Conservation (phyloP, 1,140 invertebrate species). For the Forficula auricularia region DNA sequence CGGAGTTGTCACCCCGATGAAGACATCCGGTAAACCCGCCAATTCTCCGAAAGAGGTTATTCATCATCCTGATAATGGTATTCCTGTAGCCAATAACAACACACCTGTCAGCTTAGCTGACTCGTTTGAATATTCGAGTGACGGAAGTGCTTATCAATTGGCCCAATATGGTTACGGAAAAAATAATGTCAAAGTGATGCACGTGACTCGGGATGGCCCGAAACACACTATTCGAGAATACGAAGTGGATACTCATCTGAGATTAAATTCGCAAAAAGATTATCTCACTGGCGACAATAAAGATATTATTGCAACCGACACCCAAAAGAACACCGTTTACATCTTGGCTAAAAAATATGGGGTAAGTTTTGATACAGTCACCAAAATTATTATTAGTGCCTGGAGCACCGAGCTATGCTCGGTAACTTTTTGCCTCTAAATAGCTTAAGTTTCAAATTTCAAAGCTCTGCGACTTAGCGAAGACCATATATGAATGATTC, state of each 20-base stretch:
- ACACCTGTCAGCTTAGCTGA: too few relatives aligned
- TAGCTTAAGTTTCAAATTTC: too few relatives aligned
- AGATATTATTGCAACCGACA: conserved; percentile 60
- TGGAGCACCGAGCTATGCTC: too few relatives aligned
- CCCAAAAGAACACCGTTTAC: conserved; percentile 69
- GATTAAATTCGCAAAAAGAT: conserved; percentile 45
- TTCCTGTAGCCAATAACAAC: too few relatives aligned
- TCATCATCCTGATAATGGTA: too few relatives aligned
- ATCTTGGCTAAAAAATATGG: conserved; percentile 56
- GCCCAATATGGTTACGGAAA: conserved; percentile 54
- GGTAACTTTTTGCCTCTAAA: too few relatives aligned
- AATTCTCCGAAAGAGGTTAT: too few relatives aligned
- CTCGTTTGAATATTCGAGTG: background rate
- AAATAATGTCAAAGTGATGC: conserved; percentile 48
- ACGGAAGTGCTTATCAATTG: conserved; percentile 33
- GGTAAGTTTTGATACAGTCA: conserved; percentile 17
- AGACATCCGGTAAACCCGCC: too few relatives aligned
- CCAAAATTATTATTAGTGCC: too few relatives aligned
- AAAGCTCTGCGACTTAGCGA: too few relatives aligned
- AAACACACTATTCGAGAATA: conserved; percentile 50
- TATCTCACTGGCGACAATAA: conserved; percentile 44
- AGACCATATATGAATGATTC: too few relatives aligned
- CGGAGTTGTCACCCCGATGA: too few relatives aligned
- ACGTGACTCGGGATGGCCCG: conserved; percentile 41
- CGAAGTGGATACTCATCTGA: conserved; percentile 51